Conservation (phyloP, 2,113 vertebrate genomes). For the Panthera tigris region DNA sequence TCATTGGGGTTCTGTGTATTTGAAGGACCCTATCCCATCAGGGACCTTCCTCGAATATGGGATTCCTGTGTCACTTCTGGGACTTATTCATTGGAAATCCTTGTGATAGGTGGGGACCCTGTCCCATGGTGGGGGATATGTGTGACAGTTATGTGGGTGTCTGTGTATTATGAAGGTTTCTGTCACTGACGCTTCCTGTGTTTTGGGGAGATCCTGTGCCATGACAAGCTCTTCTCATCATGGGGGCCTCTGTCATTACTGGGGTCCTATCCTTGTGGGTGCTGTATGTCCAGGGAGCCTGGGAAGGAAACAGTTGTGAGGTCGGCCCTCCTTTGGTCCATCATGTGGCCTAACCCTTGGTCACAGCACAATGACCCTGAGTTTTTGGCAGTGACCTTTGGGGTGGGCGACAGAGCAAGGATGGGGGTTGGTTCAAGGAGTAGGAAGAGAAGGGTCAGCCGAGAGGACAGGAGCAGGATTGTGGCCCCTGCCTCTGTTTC, state of each 20-base stretch:
- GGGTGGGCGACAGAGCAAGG: neutral
- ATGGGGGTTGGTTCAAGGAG: neutral
- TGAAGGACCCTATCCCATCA: neutral
- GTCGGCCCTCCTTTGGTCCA: neutral
- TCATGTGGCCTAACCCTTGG: neutral
- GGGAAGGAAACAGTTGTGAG: neutral
- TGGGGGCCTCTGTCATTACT: neutral
- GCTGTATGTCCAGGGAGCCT: neutral
- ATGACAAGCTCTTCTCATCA: neutral
- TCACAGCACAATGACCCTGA: neutral
- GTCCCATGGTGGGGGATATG: neutral
- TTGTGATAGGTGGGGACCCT: neutral
- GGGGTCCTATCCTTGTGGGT: neutral
- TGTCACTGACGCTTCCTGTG: neutral
- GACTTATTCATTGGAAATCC: neutral
- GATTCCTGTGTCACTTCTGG: neutral
- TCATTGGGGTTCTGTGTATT: neutral
- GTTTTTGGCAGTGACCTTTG: constrained; percentile 28
- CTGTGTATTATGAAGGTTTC: neutral
- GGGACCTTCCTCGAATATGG: neutral
- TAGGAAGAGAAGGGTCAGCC: neutral
- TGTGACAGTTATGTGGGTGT: neutral
- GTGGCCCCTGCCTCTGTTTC: constrained; percentile 8
- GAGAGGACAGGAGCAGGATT: neutral
- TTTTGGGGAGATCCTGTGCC: neutral